Evolutionary conservation across 2,113 vertebrate genomes (phyloP).

Genomic region (Arizona elegans): DNA sequence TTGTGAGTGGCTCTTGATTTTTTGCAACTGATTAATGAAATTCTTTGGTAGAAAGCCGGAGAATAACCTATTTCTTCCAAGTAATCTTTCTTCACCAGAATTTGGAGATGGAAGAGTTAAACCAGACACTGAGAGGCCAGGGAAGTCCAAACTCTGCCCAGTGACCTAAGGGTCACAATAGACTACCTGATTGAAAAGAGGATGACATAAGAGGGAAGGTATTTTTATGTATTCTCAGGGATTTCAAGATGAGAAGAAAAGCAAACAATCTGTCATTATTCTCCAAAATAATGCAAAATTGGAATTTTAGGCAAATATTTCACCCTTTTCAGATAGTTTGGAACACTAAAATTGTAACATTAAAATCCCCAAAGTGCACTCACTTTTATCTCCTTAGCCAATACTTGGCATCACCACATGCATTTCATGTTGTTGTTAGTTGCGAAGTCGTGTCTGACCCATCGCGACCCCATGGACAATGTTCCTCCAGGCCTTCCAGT

Average conservation of each 20-base stretch:
- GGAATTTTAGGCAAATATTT: background rate
- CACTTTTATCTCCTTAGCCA: background rate
- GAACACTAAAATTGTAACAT: background rate
- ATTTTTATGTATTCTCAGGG: background rate
- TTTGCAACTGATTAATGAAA: conserved; percentile 55
- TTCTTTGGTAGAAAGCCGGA: conserved; percentile 52
- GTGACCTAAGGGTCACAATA: background rate
- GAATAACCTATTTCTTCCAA: conserved; percentile 51
- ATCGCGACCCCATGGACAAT: no score
- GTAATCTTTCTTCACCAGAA: conserved; percentile 44
- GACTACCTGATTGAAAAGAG: background rate
- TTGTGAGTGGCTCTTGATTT: conserved; percentile 53
- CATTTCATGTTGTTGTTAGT: background rate
- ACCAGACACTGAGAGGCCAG: background rate
- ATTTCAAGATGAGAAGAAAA: background rate
- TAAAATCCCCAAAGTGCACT: background rate
- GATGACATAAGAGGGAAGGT: background rate
- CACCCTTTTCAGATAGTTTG: background rate
- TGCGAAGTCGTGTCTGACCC: no score
- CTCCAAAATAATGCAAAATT: background rate
- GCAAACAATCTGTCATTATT: background rate
- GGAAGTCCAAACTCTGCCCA: background rate
- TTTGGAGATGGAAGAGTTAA: conserved; percentile 42
- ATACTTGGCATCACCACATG: background rate
- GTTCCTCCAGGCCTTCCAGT: no score